Evolutionary conservation across 2,113 vertebrate genomes (phyloP).

Genomic region (Apaloderma vittatum): DNA sequence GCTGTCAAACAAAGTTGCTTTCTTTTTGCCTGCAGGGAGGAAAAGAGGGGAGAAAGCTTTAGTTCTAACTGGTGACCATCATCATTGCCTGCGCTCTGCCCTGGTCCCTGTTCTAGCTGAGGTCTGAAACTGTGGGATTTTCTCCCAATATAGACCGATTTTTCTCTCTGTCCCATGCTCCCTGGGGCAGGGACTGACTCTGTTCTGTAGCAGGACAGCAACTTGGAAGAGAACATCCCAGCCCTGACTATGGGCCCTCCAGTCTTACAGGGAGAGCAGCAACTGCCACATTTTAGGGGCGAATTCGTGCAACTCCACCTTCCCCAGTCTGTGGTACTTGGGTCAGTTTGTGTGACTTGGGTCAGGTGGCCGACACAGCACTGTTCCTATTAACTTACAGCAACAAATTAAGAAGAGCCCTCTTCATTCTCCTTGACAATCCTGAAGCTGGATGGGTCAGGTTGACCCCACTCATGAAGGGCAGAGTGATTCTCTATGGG

Average conservation of each 20-base stretch:
- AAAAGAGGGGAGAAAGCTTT: conserved; percentile 15
- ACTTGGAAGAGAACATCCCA: neutral
- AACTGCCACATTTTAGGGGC: neutral
- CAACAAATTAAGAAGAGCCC: neutral
- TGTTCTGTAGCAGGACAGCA: neutral
- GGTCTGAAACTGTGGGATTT: neutral
- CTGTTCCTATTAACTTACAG: neutral
- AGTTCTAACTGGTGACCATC: neutral
- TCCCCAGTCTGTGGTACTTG: neutral
- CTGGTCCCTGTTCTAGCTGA: neutral
- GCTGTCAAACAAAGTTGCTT: conserved; percentile 96
- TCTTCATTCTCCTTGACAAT: neutral
- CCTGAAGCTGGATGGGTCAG: neutral
- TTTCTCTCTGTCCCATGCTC: accelerated
- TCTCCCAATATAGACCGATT: neutral
- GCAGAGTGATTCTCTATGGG: neutral
- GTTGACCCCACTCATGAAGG: accelerated
- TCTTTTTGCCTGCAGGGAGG: conserved; percentile 93
- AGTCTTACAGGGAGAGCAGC: neutral
- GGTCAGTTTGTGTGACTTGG: neutral
- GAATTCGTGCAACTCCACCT: neutral
- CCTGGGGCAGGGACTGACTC: neutral
- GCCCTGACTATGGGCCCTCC: neutral
- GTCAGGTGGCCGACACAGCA: neutral
- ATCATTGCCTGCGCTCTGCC: accelerated